phyloP scores from a whole-genome alignment of 2,113 vertebrate species.

The Psephotus haematonotus region DNA sequence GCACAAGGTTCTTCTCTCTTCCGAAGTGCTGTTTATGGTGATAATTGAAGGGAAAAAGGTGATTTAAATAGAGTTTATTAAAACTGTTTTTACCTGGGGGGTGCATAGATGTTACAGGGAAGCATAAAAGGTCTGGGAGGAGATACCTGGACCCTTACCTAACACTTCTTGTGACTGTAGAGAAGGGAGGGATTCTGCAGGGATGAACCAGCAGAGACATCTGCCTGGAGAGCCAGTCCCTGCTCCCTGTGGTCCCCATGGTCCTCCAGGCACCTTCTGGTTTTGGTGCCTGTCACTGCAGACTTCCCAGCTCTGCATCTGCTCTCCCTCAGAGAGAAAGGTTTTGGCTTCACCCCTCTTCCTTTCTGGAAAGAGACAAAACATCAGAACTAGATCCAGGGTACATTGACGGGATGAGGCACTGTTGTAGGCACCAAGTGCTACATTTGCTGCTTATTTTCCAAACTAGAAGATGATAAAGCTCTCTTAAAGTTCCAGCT shows the following conservation, averaged over 20 bases:
- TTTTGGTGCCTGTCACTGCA: rapidly evolving
- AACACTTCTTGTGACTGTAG: not conserved
- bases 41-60: rapidly evolving
- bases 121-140: not conserved
- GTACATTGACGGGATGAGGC: not conserved
- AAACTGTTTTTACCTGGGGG: not conserved
- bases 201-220: not conserved
- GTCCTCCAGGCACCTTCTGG: not conserved
- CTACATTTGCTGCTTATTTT: not conserved
- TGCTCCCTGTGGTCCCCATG: rapidly evolving
- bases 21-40: not conserved
- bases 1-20: not conserved
- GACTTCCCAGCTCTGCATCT: not conserved
- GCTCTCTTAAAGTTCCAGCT: not conserved
- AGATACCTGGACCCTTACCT: not conserved
- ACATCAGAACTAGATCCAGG: not conserved
- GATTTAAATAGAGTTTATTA: not conserved
- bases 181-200: not conserved
- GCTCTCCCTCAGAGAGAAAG: not conserved
- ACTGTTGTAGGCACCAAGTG: not conserved
- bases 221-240: not conserved
- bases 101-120: too few species aligned
- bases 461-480: not conserved
- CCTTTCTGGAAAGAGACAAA: not conserved
- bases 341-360: not conserved